Conservation (phyloP, 1,140 invertebrate species). For the Zaprionus lachaisei region DNA sequence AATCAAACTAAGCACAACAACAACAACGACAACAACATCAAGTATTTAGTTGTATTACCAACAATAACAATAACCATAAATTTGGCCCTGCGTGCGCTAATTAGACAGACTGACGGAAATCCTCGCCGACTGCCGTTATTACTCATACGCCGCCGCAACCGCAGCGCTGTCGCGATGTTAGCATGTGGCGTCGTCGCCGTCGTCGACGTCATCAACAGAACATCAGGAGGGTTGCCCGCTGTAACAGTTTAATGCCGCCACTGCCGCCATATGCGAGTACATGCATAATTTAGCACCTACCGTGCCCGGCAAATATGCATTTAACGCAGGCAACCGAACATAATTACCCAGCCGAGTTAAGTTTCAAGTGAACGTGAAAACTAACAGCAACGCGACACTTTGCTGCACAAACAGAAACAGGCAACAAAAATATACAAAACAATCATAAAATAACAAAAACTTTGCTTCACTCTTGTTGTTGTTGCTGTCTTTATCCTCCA, state of each 20-base stretch:
- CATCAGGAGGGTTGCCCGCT: slow-evolving; percentile 8
- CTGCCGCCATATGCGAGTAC: slow-evolving; percentile 42
- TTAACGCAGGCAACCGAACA: slow-evolving; percentile 31
- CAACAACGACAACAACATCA: slow-evolving; percentile 14
- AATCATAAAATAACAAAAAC: slow-evolving; percentile 27
- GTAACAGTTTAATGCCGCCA: slow-evolving; percentile 27
- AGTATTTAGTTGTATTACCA: slow-evolving; percentile 4
- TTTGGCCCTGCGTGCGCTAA: slow-evolving; percentile 13
- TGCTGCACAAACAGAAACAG: not conserved
- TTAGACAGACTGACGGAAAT: slow-evolving; percentile 27
- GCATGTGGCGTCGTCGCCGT: slow-evolving; percentile 64
- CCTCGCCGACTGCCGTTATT: slow-evolving; percentile 11
- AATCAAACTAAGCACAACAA: slow-evolving; percentile 38
- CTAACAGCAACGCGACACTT: not conserved
- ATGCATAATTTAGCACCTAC: slow-evolving; percentile 55
- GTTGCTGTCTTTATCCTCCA: too few relatives aligned
- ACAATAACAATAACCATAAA: slow-evolving; percentile 28
- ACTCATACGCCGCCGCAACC: slow-evolving; percentile 61
- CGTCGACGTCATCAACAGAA: slow-evolving; percentile 46
- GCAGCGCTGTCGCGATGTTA: slow-evolving; percentile 58
- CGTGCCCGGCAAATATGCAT: slow-evolving; percentile 20
- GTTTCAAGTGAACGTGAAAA: slow-evolving; percentile 35
- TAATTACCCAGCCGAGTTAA: slow-evolving; percentile 52
- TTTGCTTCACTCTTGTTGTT: not conserved
- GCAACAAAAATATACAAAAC: not conserved